Conservation (phyloP, 2,888 invertebrate species). For the Leptopilina myrica region DNA sequence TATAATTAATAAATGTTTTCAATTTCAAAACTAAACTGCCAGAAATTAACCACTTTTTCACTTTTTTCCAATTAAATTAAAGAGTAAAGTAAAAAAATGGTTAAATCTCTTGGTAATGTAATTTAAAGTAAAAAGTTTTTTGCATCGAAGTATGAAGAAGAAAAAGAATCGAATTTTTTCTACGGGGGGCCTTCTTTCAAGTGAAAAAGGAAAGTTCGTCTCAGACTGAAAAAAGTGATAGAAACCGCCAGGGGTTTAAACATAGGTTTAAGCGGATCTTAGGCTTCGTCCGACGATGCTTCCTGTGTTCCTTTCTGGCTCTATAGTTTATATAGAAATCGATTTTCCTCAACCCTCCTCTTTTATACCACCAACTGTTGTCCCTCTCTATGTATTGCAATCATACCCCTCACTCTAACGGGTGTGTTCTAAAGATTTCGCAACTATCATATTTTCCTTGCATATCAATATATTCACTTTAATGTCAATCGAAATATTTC, state of each 20-base stretch:
- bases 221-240: not conserved
- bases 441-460: constrained; percentile 58
- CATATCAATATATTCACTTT: constrained; percentile 57
- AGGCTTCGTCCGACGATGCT: constrained; percentile 66
- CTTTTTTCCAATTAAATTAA: too few relatives aligned
- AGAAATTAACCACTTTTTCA: too few relatives aligned
- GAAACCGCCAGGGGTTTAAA: not conserved
- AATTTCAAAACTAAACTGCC: too few relatives aligned
- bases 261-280: constrained; percentile 52
- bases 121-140: too few relatives aligned
- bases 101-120: too few relatives aligned
- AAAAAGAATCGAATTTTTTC: too few relatives aligned
- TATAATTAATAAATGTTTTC: too few relatives aligned
- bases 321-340: constrained; percentile 65
- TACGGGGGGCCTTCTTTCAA: not conserved
- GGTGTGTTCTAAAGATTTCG: constrained; percentile 54
- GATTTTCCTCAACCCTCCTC: constrained; percentile 66
- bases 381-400: constrained; percentile 63
- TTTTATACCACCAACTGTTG: constrained; percentile 63
- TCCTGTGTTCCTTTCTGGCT: constrained; percentile 70
- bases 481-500: not conserved
- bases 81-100: too few relatives aligned
- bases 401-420: constrained; percentile 55
- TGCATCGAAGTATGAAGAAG: too few relatives aligned
- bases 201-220: not conserved